Base-by-base conservation (phyloP, 2,797 vertebrate species). In the Acanthurus tractus region DNA sequence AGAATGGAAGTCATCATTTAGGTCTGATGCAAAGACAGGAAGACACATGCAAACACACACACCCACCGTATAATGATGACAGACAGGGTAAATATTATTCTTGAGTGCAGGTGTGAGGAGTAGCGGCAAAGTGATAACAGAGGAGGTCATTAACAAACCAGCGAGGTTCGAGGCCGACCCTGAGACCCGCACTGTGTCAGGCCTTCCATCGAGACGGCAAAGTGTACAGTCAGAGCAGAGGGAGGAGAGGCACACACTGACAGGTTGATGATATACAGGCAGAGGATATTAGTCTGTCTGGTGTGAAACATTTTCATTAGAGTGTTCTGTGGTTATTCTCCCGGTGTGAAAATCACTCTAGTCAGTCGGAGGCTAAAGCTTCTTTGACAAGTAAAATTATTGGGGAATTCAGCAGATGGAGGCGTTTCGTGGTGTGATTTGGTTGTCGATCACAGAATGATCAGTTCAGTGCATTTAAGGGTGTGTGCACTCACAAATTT, bases 21-120 rank as follows among this genome's bases (percentile, higher is more conserved):
- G 54, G 48, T 65, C 81, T 53, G 40, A 80, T 2, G 40, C 71
- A 74, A 69, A 84, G 74, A 66, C 70, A 78, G 65, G 59, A 52
- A 68, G 66, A 81, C 69, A 36, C 73, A 58, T 9, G 46, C 48
- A 75, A 42, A 68, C 70, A 80, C 52, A 72, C 42, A 63, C 67
- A n/a, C 73, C 6, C 62, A 71, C 62, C 10, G 1, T n/a, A 53
- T 42, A 40, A 82, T 55, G 63, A 74, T 82, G 85, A 91, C 83
- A 84, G 90, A 87, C 83, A 72, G 84, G 77, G 77, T 90, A 91
- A 93, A 93, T 91, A 89, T 93, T 93, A 88, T 93, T 79, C 70
- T 88, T 75, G 81, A 89, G 82, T 54, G 89, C 87, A 93, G 90
- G 91, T 92, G 92, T 89, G 82, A 89, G 81, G 84, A 88, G 88